phyloP scores from a whole-genome alignment of 2,888 invertebrate species.

The Acleris laterana region DNA sequence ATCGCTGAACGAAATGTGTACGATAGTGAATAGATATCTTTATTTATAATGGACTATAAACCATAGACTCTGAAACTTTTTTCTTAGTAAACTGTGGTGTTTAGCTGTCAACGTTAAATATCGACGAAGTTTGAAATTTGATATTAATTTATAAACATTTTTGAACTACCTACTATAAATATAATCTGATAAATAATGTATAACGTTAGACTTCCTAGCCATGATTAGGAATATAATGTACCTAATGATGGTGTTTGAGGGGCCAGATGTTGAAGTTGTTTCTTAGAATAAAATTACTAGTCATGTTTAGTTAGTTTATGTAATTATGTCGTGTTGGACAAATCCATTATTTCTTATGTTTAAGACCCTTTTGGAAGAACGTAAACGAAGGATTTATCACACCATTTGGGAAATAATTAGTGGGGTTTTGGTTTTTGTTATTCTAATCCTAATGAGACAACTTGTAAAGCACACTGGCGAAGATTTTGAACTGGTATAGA shows the following conservation, averaged over 20 bases:
- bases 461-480: neutral
- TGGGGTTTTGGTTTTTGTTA: slow-evolving; percentile 34
- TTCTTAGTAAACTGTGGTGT: neutral
- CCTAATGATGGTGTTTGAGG: no score
- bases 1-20: neutral
- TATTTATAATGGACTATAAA: neutral
- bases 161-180: no score
- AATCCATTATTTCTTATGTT: slow-evolving; percentile 14
- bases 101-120: neutral
- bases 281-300: no score
- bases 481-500: slow-evolving; percentile 1
- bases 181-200: neutral
- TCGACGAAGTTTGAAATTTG: slow-evolving; percentile 10
- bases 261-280: no score
- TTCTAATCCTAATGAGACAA: slow-evolving; percentile 12
- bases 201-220: no score
- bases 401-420: slow-evolving; percentile 33
- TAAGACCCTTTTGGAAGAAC: slow-evolving; percentile 31
- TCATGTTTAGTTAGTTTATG: neutral
- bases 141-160: neutral
- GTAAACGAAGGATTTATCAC: slow-evolving; percentile 18
- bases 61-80: neutral
- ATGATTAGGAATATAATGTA: no score
- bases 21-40: slow-evolving; percentile 1
- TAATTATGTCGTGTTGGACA: neutral